These are phyloP conservation scores for Diorhabda carinulata DNA, from an alignment of 1,140 invertebrate species.

Conservation along the genomic window DNA sequence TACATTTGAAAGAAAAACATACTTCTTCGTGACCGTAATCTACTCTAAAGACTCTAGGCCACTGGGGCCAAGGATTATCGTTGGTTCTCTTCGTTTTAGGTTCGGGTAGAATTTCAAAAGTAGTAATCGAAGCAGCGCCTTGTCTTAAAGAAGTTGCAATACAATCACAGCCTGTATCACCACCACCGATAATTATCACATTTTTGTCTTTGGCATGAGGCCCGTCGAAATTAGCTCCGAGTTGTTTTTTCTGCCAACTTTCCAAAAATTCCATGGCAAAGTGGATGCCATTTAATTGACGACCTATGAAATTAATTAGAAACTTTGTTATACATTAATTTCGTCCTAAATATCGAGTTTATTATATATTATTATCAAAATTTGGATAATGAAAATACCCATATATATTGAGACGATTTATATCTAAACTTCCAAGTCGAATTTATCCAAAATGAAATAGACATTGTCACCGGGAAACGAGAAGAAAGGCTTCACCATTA, in stretches of 20 bases:
- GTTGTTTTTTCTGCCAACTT: constrained; percentile 94
- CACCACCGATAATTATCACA: constrained; percentile 96
- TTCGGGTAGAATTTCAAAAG: constrained; percentile 96
- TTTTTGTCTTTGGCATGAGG: constrained; percentile 87
- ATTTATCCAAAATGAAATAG: no score
- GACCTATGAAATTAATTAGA: constrained; percentile 24
- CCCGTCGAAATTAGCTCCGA: constrained; percentile 57
- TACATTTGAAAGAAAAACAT: background rate
- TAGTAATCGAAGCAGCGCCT: constrained; percentile 92
- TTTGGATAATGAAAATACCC: no score
- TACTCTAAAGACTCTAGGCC: constrained; percentile 92
- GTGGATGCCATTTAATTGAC: constrained; percentile 72
- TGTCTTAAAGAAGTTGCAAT: constrained; percentile 96
- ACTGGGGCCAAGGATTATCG: constrained; percentile 98
- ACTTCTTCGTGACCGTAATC: constrained; percentile 99
- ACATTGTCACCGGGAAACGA: no score
- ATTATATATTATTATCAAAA: no score
- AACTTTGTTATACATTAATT: no score
- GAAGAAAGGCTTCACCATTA: no score
- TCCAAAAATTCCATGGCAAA: constrained; percentile 98
- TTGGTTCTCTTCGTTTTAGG: constrained; percentile 73
- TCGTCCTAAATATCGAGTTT: no score
- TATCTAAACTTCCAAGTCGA: no score
- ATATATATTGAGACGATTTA: no score
- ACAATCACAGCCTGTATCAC: constrained; percentile 99